Evolutionary conservation across 2,888 invertebrate genomes (phyloP).

Genomic region (Sympetrum striolatum): DNA sequence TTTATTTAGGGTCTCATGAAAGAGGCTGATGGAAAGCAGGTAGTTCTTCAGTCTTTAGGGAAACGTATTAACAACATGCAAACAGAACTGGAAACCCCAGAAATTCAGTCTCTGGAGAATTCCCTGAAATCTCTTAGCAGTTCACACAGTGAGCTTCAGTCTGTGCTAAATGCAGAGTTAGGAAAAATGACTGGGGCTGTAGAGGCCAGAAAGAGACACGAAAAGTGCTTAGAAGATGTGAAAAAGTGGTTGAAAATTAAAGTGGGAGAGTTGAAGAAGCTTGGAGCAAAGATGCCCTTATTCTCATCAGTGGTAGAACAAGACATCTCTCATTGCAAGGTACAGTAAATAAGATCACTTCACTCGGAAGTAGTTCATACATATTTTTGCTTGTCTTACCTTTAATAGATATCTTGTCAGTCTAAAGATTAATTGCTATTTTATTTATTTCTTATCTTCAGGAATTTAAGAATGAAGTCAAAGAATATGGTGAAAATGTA

Average conservation of each 20-base stretch:
- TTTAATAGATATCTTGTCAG: not conserved
- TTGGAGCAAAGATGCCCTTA: slow-evolving; percentile 79
- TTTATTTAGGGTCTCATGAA: slow-evolving; percentile 69
- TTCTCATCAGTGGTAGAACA: slow-evolving; percentile 82
- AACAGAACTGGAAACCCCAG: slow-evolving; percentile 83
- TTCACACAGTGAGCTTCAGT: slow-evolving; percentile 77
- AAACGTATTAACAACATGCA: slow-evolving; percentile 84
- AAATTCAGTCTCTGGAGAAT: slow-evolving; percentile 79
- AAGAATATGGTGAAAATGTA: slow-evolving; percentile 77
- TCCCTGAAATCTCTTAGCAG: slow-evolving; percentile 74
- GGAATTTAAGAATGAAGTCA: slow-evolving; percentile 76
- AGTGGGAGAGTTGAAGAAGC: slow-evolving; percentile 75
- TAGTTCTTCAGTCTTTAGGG: slow-evolving; percentile 80
- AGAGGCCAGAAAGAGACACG: slow-evolving; percentile 75
- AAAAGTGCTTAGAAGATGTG: slow-evolving; percentile 78
- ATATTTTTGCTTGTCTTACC: not conserved
- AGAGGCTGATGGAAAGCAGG: slow-evolving; percentile 84
- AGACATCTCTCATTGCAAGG: slow-evolving; percentile 77
- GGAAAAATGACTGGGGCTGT: slow-evolving; percentile 71
- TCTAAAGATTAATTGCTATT: not conserved
- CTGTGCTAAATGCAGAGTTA: slow-evolving; percentile 75
- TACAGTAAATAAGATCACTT: slow-evolving; percentile 50
- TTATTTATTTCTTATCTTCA: slow-evolving; percentile 50
- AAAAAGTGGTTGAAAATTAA: slow-evolving; percentile 82
- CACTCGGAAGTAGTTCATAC: not conserved